These are phyloP conservation scores for Alviniconcha marisindica DNA, from an alignment of 1,140 invertebrate genomes.

Conservation along the genomic window DNA sequence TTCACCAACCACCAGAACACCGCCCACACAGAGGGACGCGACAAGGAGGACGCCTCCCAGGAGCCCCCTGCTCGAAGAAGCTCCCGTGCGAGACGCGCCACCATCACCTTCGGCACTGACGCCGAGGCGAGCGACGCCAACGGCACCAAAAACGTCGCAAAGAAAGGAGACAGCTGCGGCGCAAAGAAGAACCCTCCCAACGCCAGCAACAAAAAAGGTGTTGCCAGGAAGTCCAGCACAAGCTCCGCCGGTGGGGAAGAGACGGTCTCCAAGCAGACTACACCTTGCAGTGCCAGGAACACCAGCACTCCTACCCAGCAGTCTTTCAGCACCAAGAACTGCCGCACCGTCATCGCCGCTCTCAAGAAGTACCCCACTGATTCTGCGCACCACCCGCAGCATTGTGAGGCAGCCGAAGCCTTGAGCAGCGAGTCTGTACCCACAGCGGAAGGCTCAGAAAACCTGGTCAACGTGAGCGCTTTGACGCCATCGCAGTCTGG, in stretches of 20 bases:
- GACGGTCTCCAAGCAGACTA: no score
- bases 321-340: neutral
- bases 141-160: neutral
- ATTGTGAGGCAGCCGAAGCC: no score
- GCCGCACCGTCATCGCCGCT: neutral
- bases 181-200: neutral
- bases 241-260: no score
- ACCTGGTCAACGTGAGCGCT: neutral
- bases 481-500: neutral
- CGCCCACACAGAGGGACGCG: slow-evolving; percentile 59
- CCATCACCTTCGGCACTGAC: neutral
- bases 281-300: neutral
- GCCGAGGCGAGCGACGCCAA: no score
- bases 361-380: neutral
- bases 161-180: neutral
- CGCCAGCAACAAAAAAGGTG: neutral
- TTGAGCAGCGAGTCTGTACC: no score
- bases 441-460: no score
- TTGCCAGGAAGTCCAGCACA: no score
- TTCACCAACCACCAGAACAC: slow-evolving; percentile 66
- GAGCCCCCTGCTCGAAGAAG: neutral
- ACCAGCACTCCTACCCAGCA: neutral
- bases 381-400: no score
- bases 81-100: neutral
- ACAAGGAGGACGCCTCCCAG: slow-evolving; percentile 33